phyloP scores from a whole-genome alignment of 2,113 vertebrate species.

The Scytalopus superciliaris region DNA sequence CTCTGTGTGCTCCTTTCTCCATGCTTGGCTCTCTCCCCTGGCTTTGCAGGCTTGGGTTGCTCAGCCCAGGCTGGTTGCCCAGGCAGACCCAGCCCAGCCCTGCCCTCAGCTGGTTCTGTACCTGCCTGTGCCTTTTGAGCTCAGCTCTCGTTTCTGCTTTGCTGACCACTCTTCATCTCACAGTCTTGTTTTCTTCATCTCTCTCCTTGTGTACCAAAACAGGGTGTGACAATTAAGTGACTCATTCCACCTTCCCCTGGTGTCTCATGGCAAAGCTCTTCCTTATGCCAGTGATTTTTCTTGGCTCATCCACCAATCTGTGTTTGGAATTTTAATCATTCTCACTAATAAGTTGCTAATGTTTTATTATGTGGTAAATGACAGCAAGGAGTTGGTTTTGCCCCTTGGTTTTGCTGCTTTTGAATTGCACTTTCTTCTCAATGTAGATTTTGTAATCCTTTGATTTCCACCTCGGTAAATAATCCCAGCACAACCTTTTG shows the following conservation, averaged over 20 bases:
- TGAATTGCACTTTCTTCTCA: background rate
- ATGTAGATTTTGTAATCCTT: background rate
- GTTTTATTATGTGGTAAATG: background rate
- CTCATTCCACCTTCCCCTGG: background rate
- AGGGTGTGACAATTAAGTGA: background rate
- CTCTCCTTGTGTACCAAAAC: background rate
- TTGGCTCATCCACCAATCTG: background rate
- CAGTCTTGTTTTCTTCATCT: background rate
- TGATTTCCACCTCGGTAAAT: background rate
- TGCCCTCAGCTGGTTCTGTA: too few species aligned
- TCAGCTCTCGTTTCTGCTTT: background rate
- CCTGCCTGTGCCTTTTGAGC: background rate
- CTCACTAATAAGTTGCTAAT: background rate
- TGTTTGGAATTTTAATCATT: background rate
- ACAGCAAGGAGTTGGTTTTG: background rate
- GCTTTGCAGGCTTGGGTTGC: background rate
- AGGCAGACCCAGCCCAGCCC: background rate
- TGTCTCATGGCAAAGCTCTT: background rate
- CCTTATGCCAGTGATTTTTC: background rate
- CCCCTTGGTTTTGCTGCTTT: background rate
- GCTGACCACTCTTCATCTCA: background rate
- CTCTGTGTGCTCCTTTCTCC: background rate
- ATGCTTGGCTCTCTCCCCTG: background rate
- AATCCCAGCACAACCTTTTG: background rate
- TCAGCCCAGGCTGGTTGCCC: background rate